Evolutionary conservation across 2,113 vertebrate genomes (phyloP).

Genomic region (Hippocampus guttulatus): DNA sequence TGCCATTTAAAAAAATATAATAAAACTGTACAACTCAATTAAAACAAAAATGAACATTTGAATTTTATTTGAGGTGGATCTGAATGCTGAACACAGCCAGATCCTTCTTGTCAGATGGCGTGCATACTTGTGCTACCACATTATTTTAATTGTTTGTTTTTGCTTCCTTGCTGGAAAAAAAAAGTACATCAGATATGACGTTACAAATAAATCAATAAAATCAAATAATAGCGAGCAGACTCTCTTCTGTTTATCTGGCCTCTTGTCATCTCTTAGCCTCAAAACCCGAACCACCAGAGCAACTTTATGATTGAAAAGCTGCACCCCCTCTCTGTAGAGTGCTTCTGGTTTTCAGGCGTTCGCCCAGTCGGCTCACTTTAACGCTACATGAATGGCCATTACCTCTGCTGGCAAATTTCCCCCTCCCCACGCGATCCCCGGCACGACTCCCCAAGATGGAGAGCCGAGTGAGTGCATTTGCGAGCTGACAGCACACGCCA

Average conservation of each 20-base stretch:
- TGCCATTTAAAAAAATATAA: too few relatives aligned
- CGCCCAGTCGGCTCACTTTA: slow-evolving; percentile 34
- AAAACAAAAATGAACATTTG: too few relatives aligned
- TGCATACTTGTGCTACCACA: too few relatives aligned
- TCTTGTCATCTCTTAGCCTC: slow-evolving; percentile 14
- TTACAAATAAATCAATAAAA: too few relatives aligned
- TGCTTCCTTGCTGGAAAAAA: too few relatives aligned
- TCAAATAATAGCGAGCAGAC: too few relatives aligned
- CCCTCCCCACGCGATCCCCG: slow-evolving; percentile 22
- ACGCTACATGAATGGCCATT: slow-evolving; percentile 51
- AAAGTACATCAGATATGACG: too few relatives aligned
- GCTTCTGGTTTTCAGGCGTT: slow-evolving; percentile 30
- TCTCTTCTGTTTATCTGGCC: neutral
- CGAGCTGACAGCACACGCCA: slow-evolving; percentile 41
- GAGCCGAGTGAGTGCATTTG: slow-evolving; percentile 43
- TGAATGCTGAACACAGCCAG: too few relatives aligned
- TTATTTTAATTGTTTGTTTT: too few relatives aligned
- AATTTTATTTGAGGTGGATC: too few relatives aligned
- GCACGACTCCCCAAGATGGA: slow-evolving; percentile 29
- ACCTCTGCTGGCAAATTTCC: slow-evolving; percentile 37
- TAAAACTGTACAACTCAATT: too few relatives aligned
- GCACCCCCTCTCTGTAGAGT: neutral
- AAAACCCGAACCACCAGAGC: slow-evolving; percentile 9
- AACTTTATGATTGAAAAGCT: slow-evolving; percentile 17
- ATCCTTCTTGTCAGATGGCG: too few relatives aligned